Conservation (phyloP, 2,797 vertebrate genomes). For the Aeoliscus strigatus region DNA sequence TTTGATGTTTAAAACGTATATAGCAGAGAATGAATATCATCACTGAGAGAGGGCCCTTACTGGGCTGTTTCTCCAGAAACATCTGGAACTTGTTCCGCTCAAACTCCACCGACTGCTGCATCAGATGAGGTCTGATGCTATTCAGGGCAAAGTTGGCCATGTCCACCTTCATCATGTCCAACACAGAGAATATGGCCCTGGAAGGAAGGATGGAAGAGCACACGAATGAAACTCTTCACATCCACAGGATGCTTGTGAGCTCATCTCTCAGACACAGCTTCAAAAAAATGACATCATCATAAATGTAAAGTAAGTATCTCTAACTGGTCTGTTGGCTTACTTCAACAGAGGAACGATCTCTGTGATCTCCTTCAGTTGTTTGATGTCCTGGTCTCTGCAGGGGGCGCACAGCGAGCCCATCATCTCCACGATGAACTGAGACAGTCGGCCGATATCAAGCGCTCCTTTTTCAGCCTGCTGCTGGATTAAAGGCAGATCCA, state of each 20-base stretch:
- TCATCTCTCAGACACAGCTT: too few relatives aligned
- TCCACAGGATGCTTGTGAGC: neutral
- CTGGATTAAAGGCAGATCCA: conserved; percentile 91
- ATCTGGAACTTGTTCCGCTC: conserved; percentile 96
- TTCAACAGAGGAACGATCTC: conserved; percentile 88
- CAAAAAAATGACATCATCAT: conserved; percentile 19
- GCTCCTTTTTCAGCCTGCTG: conserved; percentile 92
- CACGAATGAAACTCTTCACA: too few relatives aligned
- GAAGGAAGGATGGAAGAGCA: conserved; percentile 18
- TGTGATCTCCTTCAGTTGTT: conserved; percentile 80
- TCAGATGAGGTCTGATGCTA: conserved; percentile 90
- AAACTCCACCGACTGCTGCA: conserved; percentile 95
- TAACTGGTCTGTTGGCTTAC: conserved; percentile 61
- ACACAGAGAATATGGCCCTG: conserved; percentile 89
- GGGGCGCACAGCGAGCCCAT: conserved; percentile 94
- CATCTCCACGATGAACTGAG: conserved; percentile 86
- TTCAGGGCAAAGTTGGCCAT: conserved; percentile 95
- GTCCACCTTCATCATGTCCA: conserved; percentile 97
- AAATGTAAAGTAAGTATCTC: conserved; percentile 29
- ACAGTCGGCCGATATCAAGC: conserved; percentile 85
- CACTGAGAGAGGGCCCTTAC: conserved; percentile 67
- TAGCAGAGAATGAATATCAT: too few relatives aligned
- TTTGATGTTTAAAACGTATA: too few relatives aligned
- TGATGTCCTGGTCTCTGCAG: conserved; percentile 85
- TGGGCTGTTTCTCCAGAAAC: conserved; percentile 91